Percentiles rank a stretch among this genome's conserved stretches.
These are phyloP conservation scores for Coptotermes formosanus DNA, from an alignment of 1,140 invertebrate genomes.

Conservation along the genomic window DNA sequence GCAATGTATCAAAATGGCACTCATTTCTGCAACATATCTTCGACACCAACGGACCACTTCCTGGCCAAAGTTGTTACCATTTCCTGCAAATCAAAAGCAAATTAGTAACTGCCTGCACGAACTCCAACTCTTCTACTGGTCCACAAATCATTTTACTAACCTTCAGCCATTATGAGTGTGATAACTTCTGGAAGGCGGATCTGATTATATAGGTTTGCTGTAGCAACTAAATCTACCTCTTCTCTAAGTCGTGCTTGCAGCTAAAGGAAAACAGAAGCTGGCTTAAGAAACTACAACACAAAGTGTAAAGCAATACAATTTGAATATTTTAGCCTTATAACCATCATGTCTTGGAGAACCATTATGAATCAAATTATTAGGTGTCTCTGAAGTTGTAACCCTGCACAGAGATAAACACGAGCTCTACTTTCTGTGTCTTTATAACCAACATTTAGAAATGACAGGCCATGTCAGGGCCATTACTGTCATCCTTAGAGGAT, in stretches of 20 bases:
- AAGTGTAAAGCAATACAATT: no score
- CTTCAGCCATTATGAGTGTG: constrained; percentile 41
- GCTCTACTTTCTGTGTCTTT: no score
- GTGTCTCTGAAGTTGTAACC: no score
- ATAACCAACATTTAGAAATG: no score
- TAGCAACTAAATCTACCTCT: constrained; percentile 47
- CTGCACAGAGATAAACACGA: no score
- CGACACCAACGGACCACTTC: constrained; percentile 22
- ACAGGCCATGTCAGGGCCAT: no score
- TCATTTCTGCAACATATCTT: constrained; percentile 42
- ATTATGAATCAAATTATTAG: no score
- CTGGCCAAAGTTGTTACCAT: constrained; percentile 24
- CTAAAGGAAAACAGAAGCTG: constrained; percentile 39
- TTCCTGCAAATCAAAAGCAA: constrained; percentile 14
- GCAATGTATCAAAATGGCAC: constrained; percentile 45
- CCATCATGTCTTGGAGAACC: no score
- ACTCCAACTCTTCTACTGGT: background rate
- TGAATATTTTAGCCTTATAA: no score
- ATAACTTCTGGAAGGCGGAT: constrained; percentile 42
- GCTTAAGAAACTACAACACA: background rate
- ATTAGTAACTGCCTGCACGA: background rate
- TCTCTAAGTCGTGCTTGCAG: constrained; percentile 43
- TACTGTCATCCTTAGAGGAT: no score
- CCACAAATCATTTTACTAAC: constrained; percentile 34
- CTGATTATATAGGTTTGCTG: constrained; percentile 44